These are phyloP conservation scores for Paedocypris micromegethes DNA, from an alignment of 2,797 vertebrate genomes.

Conservation along the genomic window DNA sequence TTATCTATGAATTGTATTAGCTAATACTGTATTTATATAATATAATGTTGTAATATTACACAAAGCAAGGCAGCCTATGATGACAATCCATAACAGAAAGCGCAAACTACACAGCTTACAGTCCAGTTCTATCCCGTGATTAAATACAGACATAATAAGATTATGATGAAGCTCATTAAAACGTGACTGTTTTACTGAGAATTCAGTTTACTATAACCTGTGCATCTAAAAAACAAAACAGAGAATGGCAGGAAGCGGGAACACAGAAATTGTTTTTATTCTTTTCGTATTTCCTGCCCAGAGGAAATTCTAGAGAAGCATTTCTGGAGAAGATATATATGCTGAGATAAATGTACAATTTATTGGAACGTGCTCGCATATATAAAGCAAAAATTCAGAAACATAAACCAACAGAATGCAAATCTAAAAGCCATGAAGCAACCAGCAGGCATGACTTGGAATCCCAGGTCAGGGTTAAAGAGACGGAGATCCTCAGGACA, in stretches of 20 bases:
- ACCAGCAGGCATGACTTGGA: conserved; percentile 25
- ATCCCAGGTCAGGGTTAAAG: conserved; percentile 24
- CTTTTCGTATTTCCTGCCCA: conserved; percentile 33
- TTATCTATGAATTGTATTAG: no score
- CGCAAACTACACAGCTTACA: neutral
- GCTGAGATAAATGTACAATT: no score
- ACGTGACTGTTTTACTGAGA: neutral
- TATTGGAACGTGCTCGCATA: neutral
- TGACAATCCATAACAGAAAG: conserved; percentile 9
- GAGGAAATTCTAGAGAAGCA: neutral
- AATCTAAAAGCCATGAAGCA: conserved; percentile 15
- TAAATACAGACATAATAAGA: conserved; percentile 8
- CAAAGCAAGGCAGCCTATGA: neutral
- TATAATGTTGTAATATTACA: no score
- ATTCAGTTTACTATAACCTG: neutral
- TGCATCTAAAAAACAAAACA: neutral
- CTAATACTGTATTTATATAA: no score
- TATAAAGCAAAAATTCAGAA: conserved; percentile 12
- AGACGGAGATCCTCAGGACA: conserved; percentile 21
- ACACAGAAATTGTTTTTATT: conserved; percentile 22
- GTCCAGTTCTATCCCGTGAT: neutral
- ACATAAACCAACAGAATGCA: conserved; percentile 17
- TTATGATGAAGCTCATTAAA: neutral
- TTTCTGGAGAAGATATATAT: no score
- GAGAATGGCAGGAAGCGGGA: neutral